These are phyloP conservation scores for Ennomos erosarius DNA, from an alignment of 2,888 invertebrate species.

Conservation along the genomic window DNA sequence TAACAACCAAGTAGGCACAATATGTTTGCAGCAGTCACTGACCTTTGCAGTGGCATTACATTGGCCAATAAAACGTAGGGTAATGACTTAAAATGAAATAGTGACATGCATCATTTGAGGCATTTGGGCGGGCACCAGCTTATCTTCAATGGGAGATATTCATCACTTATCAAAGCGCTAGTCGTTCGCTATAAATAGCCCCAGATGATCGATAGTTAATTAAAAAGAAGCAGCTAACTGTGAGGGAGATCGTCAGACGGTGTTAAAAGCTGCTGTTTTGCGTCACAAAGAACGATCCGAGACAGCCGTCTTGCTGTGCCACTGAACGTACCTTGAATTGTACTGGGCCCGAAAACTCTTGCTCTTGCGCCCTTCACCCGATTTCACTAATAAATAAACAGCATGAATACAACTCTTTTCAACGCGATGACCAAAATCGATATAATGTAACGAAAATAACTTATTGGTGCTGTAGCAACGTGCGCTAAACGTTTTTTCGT, in stretches of 20 bases:
- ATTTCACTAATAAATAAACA: constrained; percentile 75
- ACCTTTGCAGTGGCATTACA: constrained; percentile 22
- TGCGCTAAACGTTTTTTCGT: constrained; percentile 57
- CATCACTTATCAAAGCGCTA: constrained; percentile 49
- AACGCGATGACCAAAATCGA: constrained; percentile 76
- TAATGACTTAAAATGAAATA: constrained; percentile 17
- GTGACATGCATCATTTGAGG: constrained; percentile 26
- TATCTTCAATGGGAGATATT: constrained; percentile 36
- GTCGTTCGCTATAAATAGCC: constrained; percentile 51
- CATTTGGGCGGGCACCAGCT: constrained; percentile 19
- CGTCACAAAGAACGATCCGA: constrained; percentile 54
- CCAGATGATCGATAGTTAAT: constrained; percentile 51
- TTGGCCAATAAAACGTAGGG: constrained; percentile 18
- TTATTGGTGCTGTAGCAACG: constrained; percentile 62
- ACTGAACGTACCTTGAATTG: constrained; percentile 70
- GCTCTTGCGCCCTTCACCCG: constrained; percentile 65
- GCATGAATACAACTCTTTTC: constrained; percentile 72
- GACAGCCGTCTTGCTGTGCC: constrained; percentile 41
- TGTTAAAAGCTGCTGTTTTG: constrained; percentile 39
- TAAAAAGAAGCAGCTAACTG: constrained; percentile 36
- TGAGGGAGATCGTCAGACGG: constrained; percentile 35
- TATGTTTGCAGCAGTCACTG: constrained; percentile 19
- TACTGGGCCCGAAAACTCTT: constrained; percentile 77
- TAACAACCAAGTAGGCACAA: constrained; percentile 16
- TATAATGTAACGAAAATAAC: constrained; percentile 69